These are phyloP conservation scores for Galeopterus variegatus DNA, from an alignment of 2,113 vertebrate species.

Conservation along the genomic window DNA sequence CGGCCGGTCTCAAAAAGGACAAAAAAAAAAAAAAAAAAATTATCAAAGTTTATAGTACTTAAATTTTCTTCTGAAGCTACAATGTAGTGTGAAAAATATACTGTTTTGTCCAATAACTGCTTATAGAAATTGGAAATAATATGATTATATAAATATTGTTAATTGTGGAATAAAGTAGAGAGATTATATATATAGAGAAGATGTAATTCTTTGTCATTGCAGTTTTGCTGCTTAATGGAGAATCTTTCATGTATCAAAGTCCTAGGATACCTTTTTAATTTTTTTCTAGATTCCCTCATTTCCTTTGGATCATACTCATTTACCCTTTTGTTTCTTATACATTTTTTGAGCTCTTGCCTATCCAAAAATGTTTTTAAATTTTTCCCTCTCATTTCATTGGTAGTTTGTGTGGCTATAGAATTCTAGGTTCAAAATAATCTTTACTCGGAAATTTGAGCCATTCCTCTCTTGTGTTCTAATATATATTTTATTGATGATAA, in stretches of 20 bases:
- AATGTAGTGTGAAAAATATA: background rate
- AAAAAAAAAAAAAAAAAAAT: no score
- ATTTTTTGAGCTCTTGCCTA: background rate
- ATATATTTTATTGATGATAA: background rate
- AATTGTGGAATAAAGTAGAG: background rate
- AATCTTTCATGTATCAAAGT: background rate
- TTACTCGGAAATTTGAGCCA: background rate
- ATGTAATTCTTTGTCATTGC: no score
- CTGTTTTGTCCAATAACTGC: background rate
- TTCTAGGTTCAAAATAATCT: background rate
- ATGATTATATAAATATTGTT: background rate
- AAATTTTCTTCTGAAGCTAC: constrained; percentile 1
- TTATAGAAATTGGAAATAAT: background rate
- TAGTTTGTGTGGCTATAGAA: background rate
- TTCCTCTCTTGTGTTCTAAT: background rate
- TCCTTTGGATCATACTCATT: background rate
- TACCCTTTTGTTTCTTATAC: background rate
- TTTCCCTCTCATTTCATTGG: background rate
- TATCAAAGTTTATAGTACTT: background rate
- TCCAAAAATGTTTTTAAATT: background rate
- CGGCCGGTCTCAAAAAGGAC: no score
- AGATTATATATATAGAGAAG: background rate
- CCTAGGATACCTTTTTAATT: background rate
- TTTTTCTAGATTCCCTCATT: background rate
- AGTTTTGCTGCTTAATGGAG: no score